These are phyloP conservation scores for Micrasema minimum DNA, from an alignment of 1,140 invertebrate genomes.

Conservation along the genomic window DNA sequence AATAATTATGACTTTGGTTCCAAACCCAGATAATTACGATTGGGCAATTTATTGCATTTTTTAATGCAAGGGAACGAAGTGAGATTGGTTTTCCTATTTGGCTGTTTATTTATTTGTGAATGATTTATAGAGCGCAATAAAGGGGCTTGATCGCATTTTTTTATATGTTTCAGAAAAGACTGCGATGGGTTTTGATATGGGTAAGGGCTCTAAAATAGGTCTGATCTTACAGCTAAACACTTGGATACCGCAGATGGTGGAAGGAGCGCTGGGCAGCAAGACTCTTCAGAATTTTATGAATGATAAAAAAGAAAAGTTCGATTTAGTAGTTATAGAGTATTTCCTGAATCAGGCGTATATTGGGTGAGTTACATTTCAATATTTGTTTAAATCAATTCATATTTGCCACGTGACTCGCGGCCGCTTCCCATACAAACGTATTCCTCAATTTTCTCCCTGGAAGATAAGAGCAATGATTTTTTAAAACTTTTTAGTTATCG, in stretches of 20 bases:
- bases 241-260: neutral
- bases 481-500: neutral
- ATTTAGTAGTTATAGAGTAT: conserved; percentile 42
- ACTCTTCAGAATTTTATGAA: conserved; percentile 30
- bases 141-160: no score
- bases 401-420: neutral
- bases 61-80: no score
- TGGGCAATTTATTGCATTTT: no score
- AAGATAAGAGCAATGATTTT: neutral
- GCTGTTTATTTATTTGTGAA: no score
- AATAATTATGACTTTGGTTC: no score
- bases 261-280: conserved; percentile 5
- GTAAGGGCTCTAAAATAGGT: conserved; percentile 4
- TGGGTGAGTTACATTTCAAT: conserved; percentile 23
- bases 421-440: no score
- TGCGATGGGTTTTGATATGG: conserved; percentile 21
- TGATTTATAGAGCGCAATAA: no score
- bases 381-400: neutral
- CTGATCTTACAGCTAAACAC: neutral
- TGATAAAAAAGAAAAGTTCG: conserved; percentile 41
- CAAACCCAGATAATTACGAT: no score
- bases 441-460: no score
- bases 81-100: no score
- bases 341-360: conserved; percentile 34
- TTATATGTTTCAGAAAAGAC: no score